Evolutionary conservation across 2,797 vertebrate genomes (phyloP), one percentile per base, ranked within the genome.

Genomic region (Anomalospiza imberbis): DNA sequence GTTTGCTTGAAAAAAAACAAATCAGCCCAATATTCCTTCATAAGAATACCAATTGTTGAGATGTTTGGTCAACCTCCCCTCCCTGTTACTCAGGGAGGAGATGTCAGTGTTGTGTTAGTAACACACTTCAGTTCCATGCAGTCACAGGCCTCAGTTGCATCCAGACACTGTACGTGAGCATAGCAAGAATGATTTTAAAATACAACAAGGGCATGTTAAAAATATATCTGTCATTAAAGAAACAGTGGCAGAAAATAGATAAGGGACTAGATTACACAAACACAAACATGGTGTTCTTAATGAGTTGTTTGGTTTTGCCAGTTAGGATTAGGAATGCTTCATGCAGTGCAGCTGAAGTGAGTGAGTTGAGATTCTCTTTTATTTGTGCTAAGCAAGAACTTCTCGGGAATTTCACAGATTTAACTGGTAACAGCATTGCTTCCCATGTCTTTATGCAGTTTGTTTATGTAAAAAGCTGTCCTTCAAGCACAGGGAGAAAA

Each of bases 391-490:
- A 85, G 36, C 29, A 54, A 92, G 84, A 93, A 67, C 47, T 87
- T 90, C 45, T 77, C 7, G 3, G 78, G 75, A 91, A 58, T 83
- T 66, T 77, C 82, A 88, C 79, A 88, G 89, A 68, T 95, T 61
- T 58, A 75, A 55, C 85, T 76, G 73, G 50, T 88, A 84, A 62
- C 76, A 92, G 32, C 54, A 42, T 85, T 78, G 42, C 55, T 85
- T 93, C 31, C 47, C 32, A 5, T 96, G 85, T 42, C 44, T 93
- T 82, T 81, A n/a, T 81, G 55, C 51, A 84, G 66, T 83, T 92
- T 92, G 65, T 92, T 95, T 95, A 70, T 91, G 66, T 92, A 78
- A 89, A 96, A 94, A 89, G 57, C 78, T 91, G 55, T 81, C 58
- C 75, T 71, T 88, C 66, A 77, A 83, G 89, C 58, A 51, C n/a